Base-by-base conservation (phyloP, 2,888 invertebrate genomes). In the Branchipolynoe longqiensis region DNA sequence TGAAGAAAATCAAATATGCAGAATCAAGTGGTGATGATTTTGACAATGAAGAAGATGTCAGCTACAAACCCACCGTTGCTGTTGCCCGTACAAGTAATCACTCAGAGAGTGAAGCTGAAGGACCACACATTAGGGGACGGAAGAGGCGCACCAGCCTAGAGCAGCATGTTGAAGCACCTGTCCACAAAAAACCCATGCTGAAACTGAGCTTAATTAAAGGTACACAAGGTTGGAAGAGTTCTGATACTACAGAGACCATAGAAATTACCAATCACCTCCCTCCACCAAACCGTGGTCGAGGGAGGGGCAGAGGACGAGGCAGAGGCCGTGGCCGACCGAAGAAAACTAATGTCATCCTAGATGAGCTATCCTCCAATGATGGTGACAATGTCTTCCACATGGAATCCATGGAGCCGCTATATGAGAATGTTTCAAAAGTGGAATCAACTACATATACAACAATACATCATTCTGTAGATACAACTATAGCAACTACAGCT, bases 251-350 rank as follows among this genome's bases (percentile, higher is more conserved):
- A 1, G 12, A n/a, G 31, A 31, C 12, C 31, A 62, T 62, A 31
- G 69, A 69, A 22, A 33, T 69, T 18, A 33, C 69, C 2, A 38
- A 12, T 38, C 14, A n/a, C 14, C 1, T 33, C 12, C 4, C 36
- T 3, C 14, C 69, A 22, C 36, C 38, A 12, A 4, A 14, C 33
- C 31, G 59, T 1, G 59, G 59, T 18, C 59, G 59, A 6, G 41
- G 59, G 25, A 36, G 83, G 25, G 83, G 83, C n/a, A 6, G 83
- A 38, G 83, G 83, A 14, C 59, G 83, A 62, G 83, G 83, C 36
- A 36, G 83, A 28, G 83, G 83, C 3, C 31, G 83, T 22, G 83
- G 83, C 36, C 59, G 83, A 40, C 59, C 59, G n/a, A 58, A 33
- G 28, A 83, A 62, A 40, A 58, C n/a, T 58, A 78, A 78, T 41